phyloP scores from a whole-genome alignment of 2,888 invertebrate genomes.

The Zaprionus bogoriensis region DNA sequence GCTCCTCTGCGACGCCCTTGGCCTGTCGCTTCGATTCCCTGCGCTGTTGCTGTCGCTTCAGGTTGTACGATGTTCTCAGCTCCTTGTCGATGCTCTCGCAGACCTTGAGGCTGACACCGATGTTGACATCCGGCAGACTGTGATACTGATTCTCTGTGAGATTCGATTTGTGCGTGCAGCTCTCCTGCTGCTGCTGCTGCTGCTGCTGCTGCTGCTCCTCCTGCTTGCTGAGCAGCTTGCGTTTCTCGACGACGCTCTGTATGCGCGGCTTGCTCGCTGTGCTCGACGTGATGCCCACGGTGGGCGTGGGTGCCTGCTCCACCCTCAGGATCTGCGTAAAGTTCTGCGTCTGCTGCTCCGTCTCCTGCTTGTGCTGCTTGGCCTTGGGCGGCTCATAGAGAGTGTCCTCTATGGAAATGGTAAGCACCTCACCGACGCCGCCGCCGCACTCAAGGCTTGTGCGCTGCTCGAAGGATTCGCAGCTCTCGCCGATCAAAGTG shows the following conservation, averaged over 20 bases:
- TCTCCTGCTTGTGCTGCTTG: conserved; percentile 49
- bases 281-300: conserved; percentile 59
- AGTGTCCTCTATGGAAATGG: conserved; percentile 81
- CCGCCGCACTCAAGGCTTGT: conserved; percentile 48
- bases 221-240: conserved; percentile 69
- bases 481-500: conserved; percentile 75
- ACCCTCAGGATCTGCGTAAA: conserved; percentile 76
- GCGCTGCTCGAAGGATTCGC: conserved; percentile 63
- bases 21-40: conserved; percentile 47
- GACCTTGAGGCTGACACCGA: conserved; percentile 87
- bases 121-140: conserved; percentile 88
- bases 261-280: conserved; percentile 85
- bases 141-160: conserved; percentile 88
- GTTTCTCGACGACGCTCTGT: conserved; percentile 83
- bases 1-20: background rate
- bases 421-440: conserved; percentile 65
- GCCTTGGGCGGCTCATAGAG: conserved; percentile 75
- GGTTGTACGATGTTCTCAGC: conserved; percentile 84
- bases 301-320: conserved; percentile 47
- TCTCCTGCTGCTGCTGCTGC: conserved; percentile 11
- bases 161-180: conserved; percentile 54
- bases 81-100: conserved; percentile 89
- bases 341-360: conserved; percentile 37
- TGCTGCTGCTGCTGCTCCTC: conserved; percentile 36
- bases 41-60: conserved; percentile 69